Percentiles rank a stretch among this genome's conserved stretches.
Conservation (phyloP, 2,113 vertebrate genomes). For the Macquaria ambigua region DNA sequence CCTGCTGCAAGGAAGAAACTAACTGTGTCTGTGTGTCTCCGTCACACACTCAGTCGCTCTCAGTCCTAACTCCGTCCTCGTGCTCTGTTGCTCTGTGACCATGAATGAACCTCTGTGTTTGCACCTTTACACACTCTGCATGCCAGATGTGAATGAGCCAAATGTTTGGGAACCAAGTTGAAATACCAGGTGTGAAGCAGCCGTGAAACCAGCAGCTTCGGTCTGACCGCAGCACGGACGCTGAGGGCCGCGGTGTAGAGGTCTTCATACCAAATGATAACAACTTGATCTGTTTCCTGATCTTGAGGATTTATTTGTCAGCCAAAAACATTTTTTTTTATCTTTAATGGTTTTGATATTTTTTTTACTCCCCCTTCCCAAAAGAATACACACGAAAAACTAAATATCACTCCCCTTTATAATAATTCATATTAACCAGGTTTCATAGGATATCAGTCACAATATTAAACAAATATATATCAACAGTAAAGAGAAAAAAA, state of each 20-base stretch:
- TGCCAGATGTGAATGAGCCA: constrained; percentile 61
- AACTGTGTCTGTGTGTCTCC: background rate
- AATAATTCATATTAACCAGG: background rate
- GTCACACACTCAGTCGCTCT: background rate
- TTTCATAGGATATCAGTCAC: background rate
- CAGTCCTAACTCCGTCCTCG: background rate
- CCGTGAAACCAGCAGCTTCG: constrained; percentile 23
- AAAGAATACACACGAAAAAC: no score
- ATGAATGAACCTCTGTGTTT: constrained; percentile 68
- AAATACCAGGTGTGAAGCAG: constrained; percentile 51
- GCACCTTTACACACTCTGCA: constrained; percentile 45
- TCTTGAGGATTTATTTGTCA: background rate
- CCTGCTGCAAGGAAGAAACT: constrained; percentile 36
- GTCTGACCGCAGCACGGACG: background rate
- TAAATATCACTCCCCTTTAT: background rate
- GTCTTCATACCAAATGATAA: background rate
- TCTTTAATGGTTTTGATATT: no score
- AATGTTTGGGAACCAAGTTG: constrained; percentile 41
- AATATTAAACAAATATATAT: background rate
- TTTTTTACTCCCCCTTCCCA: background rate
- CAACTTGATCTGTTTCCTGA: background rate
- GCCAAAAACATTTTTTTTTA: no score
- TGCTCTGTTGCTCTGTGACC: constrained; percentile 19
- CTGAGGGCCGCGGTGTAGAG: background rate
- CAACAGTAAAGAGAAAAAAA: background rate